Base-by-base conservation (phyloP, 2,888 invertebrate genomes). In the Rhingia rostrata region DNA sequence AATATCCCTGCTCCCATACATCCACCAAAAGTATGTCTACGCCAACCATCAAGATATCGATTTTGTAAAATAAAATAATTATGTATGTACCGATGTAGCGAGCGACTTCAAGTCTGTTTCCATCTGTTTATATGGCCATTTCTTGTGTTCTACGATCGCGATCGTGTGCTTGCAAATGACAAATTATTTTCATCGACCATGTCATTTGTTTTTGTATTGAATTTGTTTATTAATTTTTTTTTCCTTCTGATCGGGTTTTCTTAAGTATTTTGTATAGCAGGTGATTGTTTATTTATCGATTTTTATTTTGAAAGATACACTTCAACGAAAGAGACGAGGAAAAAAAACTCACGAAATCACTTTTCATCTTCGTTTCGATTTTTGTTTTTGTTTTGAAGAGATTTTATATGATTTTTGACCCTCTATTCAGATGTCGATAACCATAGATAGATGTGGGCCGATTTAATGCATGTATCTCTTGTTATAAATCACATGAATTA, bases 141-240 rank as follows among this genome's bases (percentile, higher is more conserved):
- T 54, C 4, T 39, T 61, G 22, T 35, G 56, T 70, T 54, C 10
- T 6, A 4, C 45, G 66, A 70, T 81, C 53, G 43, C 56, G 70
- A 64, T 75, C 67, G 61, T 67, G 53, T 73, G 72, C 61, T 63
- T 39, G 54, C 56, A 72, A 69, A 83, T 78, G 83, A 79, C 78
- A 78, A 83, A 83, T 74, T 83, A 74, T 74, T 78, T 78, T 74
- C 83, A 83, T 64, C 78, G 73, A 45, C 78, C 64, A 64, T 83
- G 78, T 74, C 78, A 78, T 78, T 73, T 73, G 82, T 66, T 67
- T 75, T 72, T 64, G 53, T 45, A 53, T 72, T 63, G 69, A 63
- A 69, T 69, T 69, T 63, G 69, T 35, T 67, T 53, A 60, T 60
- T 53, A 41, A 35, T 6, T 6, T 49, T 30, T 12, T 22, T 79